Evolutionary conservation across 2,888 invertebrate genomes (phyloP), one percentile per base, ranked within the genome.

Genomic region (Dascillus cervinus): DNA sequence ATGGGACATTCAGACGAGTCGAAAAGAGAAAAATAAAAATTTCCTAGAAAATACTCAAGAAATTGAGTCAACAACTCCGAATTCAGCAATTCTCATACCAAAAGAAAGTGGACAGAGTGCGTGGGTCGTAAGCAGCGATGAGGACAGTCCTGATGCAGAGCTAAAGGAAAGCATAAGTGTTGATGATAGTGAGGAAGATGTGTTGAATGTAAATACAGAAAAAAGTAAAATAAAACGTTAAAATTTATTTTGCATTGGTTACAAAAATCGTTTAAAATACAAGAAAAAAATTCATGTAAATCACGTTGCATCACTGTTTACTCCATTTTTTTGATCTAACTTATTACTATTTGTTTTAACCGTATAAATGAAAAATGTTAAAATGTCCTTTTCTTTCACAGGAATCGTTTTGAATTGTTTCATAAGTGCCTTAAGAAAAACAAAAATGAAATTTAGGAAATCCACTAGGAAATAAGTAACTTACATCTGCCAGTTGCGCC

Each of bases 351-450:
- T 90, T 29, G 89, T 89, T 69, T 94, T 95, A 3, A 95, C 90
- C 71, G 89, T 91, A 62, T 94, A 95, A 53, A 96, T 90, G 62
- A 96, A 96, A 60, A 85, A 91, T 26, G 94, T 89, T 40, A 95
- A 72, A 26, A 89, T 85, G 64, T 96, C 95, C 62, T 94, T 96
- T 64, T 96, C 95, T 53, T 84, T 82, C 8, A 96, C 89, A 21
- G 89, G 90, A 63, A 96, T 86, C 36, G 90, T 83, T 66, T 89
- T 89, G 68, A 96, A 96, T 67, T 96, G 96, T 62, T 92, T 87
- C 72, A 88, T 86, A 30, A 96, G 75, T 30, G 85, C 81, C 95
- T 95, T 75, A 13, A 78, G 79, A 39, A 44, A 58, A 52, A 56
- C 42, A 46, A 32, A 49, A n/a, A n/a, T 17, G 8, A 17, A 4